phyloP scores from a whole-genome alignment of 30 jellyfish, hydroid and myxozoan genomes.

The Chironex yamaguchii region DNA sequence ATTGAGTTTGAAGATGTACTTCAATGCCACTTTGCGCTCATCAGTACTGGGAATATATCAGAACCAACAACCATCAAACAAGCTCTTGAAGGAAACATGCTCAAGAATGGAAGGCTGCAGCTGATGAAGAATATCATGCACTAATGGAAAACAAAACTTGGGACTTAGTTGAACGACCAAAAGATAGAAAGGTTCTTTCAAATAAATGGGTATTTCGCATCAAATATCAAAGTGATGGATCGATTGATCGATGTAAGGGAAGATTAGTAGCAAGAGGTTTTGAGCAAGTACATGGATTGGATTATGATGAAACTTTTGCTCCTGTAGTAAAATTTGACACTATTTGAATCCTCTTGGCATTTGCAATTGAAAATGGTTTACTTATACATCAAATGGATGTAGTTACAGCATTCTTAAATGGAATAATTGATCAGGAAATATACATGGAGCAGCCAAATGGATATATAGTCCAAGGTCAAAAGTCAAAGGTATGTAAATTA shows the following conservation, averaged over 20 bases:
- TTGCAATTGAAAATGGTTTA: conserved; percentile 22
- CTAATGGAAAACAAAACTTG: neutral
- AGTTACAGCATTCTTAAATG: conserved; percentile 43
- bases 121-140: neutral
- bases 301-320: conserved; percentile 16
- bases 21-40: no score
- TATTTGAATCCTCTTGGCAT: conserved; percentile 44
- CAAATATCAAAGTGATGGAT: no score
- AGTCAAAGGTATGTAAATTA: conserved; percentile 7
- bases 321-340: conserved; percentile 40
- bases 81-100: neutral
- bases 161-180: neutral
- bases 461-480: conserved; percentile 6
- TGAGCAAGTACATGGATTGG: conserved; percentile 12
- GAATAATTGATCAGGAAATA: no score
- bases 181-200: neutral
- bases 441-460: conserved; percentile 49
- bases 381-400: conserved; percentile 63
- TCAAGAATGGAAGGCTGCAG: no score
- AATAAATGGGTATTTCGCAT: no score
- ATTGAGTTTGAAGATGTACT: no score
- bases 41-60: neutral
- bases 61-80: neutral
- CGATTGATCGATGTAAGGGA: no score
- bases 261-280: conserved; percentile 5